phyloP scores from a whole-genome alignment of 1,140 invertebrate species.

The Drosophila truncata region DNA sequence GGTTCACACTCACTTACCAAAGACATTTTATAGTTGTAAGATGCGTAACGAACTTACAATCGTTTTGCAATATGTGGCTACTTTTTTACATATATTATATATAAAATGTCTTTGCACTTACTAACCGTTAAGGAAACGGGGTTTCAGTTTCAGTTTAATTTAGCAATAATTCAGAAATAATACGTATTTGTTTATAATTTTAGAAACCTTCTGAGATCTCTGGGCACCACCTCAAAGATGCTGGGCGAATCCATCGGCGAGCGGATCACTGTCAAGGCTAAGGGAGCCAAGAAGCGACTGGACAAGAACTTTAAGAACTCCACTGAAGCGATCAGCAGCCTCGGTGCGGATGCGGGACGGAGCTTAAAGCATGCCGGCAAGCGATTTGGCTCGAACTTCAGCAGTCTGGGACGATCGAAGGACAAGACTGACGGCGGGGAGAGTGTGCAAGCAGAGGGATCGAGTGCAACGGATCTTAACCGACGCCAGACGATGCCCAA shows the following conservation, averaged over 20 bases:
- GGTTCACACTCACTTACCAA: conserved; percentile 11
- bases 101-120: no score
- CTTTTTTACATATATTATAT: no score
- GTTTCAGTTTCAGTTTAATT: no score
- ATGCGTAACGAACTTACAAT: no score
- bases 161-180: neutral
- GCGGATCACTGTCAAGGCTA: conserved; percentile 72
- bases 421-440: conserved; percentile 22
- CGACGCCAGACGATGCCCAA: conserved; percentile 76
- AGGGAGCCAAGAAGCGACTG: conserved; percentile 74
- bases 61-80: no score
- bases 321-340: conserved; percentile 66
- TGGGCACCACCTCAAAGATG: conserved; percentile 80
- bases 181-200: neutral
- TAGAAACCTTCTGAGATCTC: conserved; percentile 75
- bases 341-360: conserved; percentile 65
- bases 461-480: conserved; percentile 46
- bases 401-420: conserved; percentile 52
- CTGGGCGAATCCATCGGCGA: conserved; percentile 81
- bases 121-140: conserved; percentile 8
- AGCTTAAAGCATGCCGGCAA: conserved; percentile 72
- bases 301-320: conserved; percentile 81
- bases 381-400: conserved; percentile 70
- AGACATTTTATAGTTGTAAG: no score
- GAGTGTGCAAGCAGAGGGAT: neutral